Evolutionary conservation across 2,797 vertebrate species (phyloP), one percentile per base, ranked within the genome.

Genomic region (Falco columbarius): DNA sequence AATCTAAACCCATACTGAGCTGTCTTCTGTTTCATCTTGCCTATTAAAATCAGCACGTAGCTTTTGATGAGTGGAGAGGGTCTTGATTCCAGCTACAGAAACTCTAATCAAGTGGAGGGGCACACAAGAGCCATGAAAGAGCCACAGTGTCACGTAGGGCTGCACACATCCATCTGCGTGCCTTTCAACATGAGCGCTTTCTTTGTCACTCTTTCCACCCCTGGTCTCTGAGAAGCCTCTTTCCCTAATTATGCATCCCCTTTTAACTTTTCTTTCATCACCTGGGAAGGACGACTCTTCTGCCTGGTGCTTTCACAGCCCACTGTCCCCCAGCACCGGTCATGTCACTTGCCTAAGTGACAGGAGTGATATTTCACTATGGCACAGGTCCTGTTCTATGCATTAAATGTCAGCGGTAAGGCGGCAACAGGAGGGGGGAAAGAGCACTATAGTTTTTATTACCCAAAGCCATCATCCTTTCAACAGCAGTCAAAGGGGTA

Each of bases 131-230:
- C 36, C 12, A 0, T 15, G 51, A 44, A 70, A 86, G 83, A 72
- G 52, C 75, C 2, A 0, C 46, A 5, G 46, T 38, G 44, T 73
- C 70, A 54, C 26, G 0, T 1, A 10, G 62, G 34, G 73, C 49
- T 30, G 12, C 1, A 0, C 52, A 2, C 9, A 0, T 79, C 67
- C 32, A 27, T 4, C 83, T 1, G 3, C 2, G 49, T 10, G 0
- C 42, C 90, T 80, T 77, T 81, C 84, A 70, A 12, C 54, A 10
- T 1, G 0, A 70, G 61, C 76, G 1, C 74, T 29, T 23, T 4
- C 89, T 77, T 56, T 42, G 58, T 81, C 80, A 10, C 32, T 61
- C 30, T 29, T 36, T 24, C 62, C 70, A 79, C 51, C 81, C 49
- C 55, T 36, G 72, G 12, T 32, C 62, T n/a, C 42, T 7, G 38